Evolutionary conservation across 2,797 vertebrate species (phyloP).

Genomic region (Sternotherus odoratus): DNA sequence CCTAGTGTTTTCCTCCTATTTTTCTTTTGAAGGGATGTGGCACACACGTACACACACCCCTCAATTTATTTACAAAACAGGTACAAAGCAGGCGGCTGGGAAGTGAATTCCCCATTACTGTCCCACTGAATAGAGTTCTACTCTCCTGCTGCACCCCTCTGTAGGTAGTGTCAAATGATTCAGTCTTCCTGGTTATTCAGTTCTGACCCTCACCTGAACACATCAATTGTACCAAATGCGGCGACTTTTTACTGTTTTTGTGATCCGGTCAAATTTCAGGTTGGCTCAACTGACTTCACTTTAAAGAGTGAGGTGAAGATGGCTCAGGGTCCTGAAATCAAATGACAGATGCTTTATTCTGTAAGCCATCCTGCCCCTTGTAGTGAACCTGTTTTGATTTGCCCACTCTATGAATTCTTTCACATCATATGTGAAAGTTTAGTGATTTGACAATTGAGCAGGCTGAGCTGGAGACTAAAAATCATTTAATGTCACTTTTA

Average conservation of each 20-base stretch:
- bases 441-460: conserved; percentile 30
- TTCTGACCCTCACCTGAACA: conserved; percentile 66
- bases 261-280: conserved; percentile 65
- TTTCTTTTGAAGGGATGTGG: conserved; percentile 38
- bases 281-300: conserved; percentile 35
- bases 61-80: conserved; percentile 34
- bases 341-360: conserved; percentile 26
- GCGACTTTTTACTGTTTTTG: conserved; percentile 46
- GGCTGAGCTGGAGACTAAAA: neutral
- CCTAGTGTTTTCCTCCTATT: neutral
- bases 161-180: conserved; percentile 62
- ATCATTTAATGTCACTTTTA: conserved; percentile 40
- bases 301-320: conserved; percentile 33
- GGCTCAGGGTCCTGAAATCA: conserved; percentile 34
- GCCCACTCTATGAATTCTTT: neutral
- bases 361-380: neutral
- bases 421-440: conserved; percentile 32
- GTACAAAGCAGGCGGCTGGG: conserved; percentile 43
- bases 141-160: conserved; percentile 57
- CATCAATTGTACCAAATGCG: conserved; percentile 43
- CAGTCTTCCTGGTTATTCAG: conserved; percentile 22
- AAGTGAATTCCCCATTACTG: conserved; percentile 46
- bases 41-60: neutral
- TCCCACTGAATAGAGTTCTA: conserved; percentile 38
- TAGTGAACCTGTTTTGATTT: neutral